These are phyloP conservation scores for Daubentonia madagascariensis DNA, from an alignment of 2,113 vertebrate species.

Conservation along the genomic window DNA sequence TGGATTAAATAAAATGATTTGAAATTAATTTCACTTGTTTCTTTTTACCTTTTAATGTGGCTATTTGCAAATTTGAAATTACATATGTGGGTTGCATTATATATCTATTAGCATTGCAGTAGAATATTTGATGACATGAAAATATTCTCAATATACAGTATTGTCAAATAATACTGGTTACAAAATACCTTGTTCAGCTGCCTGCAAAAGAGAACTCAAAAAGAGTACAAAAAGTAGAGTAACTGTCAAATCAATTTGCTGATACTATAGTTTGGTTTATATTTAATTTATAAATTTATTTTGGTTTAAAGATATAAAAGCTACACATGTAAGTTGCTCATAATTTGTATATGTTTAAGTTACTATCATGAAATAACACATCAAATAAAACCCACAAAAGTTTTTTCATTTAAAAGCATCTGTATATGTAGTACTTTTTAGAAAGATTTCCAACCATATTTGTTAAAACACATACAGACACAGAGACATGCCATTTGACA, in stretches of 20 bases:
- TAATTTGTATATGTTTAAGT: not conserved
- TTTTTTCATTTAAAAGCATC: not conserved
- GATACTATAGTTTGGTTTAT: not conserved
- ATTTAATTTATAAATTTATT: constrained; percentile 41
- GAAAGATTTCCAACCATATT: constrained; percentile 4
- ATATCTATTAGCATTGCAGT: not conserved
- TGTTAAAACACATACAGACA: not conserved
- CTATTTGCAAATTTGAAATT: constrained; percentile 19
- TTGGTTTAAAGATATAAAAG: constrained; percentile 46
- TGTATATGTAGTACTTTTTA: not conserved
- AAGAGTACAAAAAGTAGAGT: not conserved
- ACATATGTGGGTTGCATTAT: not conserved
- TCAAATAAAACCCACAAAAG: not conserved
- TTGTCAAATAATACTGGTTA: not conserved
- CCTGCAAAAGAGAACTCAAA: constrained; percentile 10
- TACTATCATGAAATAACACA: constrained; percentile 6
- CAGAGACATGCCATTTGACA: not conserved
- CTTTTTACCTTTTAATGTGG: not conserved
- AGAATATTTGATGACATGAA: not conserved
- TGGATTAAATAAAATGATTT: constrained; percentile 9
- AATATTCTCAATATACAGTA: not conserved
- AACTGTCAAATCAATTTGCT: not conserved
- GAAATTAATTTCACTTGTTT: not conserved
- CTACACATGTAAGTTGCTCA: not conserved
- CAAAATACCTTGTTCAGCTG: not conserved